Evolutionary conservation across 2,113 vertebrate genomes (phyloP), one percentile per base, ranked within the genome.

Genomic region (Sinocyclocheilus rhinocerous): DNA sequence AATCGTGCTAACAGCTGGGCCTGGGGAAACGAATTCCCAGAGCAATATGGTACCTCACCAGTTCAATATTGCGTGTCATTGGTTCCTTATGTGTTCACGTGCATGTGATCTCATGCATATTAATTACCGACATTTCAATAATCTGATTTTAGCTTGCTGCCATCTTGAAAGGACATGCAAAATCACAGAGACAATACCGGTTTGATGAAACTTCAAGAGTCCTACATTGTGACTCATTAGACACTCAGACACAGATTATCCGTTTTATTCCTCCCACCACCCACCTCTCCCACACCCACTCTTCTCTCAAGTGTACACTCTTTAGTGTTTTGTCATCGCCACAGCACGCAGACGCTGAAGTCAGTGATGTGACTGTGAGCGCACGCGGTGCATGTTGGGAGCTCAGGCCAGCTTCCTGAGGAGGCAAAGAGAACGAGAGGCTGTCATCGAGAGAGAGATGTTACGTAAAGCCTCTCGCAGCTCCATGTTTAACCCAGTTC

Each of bases 391-490:
- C 55, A 73, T 50, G 61, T 6, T 85, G 81, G 59, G 84, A 67
- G 61, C 11, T 48, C 61, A 26, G 13, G 79, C 45, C 4, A 15
- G 29, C 75, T 81, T 85, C 39, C 59, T 52, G 61, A 16, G 57
- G 33, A 77, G 73, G 26, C 20, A 76, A n/a, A 10, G 36, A 16
- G 15, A 73, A 36, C 24, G 4, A 63, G 55, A 76, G 57, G n/a
- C 22, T 29, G 15, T 20, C 16, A 55, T 50, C 22, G 20, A 24
- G 84, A 85, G 75, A 85, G 76, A 70, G 61, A 42, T 33, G 77
- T 86, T 86, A 82, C 61, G 33, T 86, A 86, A 86, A 82, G 69
- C 26, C 81, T 9, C 72, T 69, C 29, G 52, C 42, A 67, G 57
- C 45, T 11, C 57, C 16, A 59, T 88, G n/a, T 88, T 67, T 84